Evolutionary conservation across 2,113 vertebrate species (phyloP).

Genomic region (Castor canadensis): DNA sequence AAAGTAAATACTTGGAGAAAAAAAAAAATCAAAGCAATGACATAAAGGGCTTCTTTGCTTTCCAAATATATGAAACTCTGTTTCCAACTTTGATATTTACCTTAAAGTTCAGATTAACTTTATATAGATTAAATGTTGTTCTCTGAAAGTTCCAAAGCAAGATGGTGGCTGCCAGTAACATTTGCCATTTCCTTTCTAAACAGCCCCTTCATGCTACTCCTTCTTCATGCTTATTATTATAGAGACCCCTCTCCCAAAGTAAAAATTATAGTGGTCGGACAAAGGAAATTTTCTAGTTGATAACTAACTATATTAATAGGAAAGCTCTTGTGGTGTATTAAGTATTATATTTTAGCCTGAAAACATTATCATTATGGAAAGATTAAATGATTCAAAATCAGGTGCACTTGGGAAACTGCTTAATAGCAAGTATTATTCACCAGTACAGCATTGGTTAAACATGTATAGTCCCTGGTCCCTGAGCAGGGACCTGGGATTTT

Average conservation of each 20-base stretch:
- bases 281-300: not conserved
- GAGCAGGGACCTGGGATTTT: not conserved
- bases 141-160: not conserved
- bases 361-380: not conserved
- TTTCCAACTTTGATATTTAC: not conserved
- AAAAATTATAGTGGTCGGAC: not conserved
- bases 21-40: not conserved
- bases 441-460: not conserved
- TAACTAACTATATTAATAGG: not conserved
- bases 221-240: not conserved
- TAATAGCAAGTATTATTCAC: not conserved
- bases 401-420: not conserved
- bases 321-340: not conserved
- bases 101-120: not conserved
- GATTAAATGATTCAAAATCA: not conserved
- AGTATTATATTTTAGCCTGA: too few relatives aligned
- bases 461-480: not conserved
- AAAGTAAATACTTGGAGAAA: not conserved
- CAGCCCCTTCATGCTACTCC: not conserved
- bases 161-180: not conserved
- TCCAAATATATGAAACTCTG: not conserved
- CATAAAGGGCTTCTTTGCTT: not conserved
- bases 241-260: not conserved
- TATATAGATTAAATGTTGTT: not conserved
- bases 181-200: not conserved